Percentiles rank a stretch among this genome's conserved stretches.
phyloP scores from a whole-genome alignment of 35 echinoderm and acorn worm species.

The Ophioderma brevispina region DNA sequence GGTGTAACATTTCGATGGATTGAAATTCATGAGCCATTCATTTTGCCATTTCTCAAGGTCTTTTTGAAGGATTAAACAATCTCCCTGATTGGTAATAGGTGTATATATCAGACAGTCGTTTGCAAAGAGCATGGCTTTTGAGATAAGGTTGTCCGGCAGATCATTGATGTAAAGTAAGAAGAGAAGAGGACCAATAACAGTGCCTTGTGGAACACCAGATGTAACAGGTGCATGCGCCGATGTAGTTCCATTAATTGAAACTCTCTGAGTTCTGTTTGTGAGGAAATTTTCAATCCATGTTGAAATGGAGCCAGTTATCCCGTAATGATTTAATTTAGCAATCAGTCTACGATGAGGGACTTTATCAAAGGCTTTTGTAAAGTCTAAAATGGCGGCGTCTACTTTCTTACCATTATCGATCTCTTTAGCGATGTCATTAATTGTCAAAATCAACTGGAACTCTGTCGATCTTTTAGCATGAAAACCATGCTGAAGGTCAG shows the following conservation, averaged over 20 bases:
- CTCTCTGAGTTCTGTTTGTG: conserved; percentile 11
- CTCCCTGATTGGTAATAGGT: too few relatives aligned
- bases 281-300: conserved; percentile 24
- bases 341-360: conserved; percentile 39
- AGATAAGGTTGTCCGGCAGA: too few relatives aligned
- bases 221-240: conserved; percentile 15
- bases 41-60: background rate
- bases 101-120: too few relatives aligned
- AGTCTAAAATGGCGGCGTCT: background rate
- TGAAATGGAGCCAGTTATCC: conserved; percentile 24
- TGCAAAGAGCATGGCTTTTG: too few relatives aligned
- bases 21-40: too few relatives aligned
- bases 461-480: conserved; percentile 1
- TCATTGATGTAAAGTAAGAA: too few relatives aligned
- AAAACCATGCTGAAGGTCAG: conserved; percentile 43
- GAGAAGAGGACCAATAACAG: too few relatives aligned
- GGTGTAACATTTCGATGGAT: too few relatives aligned
- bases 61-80: too few relatives aligned
- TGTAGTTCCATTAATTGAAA: conserved; percentile 29
- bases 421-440: conserved; percentile 19
- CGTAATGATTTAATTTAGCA: conserved; percentile 24
- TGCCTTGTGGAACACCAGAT: too few relatives aligned
- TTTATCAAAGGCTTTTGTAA: too few relatives aligned
- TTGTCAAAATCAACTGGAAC: conserved; percentile 7
- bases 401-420: background rate